Conservation (phyloP, 2,113 vertebrate genomes). For the Oryzias curvinotus region DNA sequence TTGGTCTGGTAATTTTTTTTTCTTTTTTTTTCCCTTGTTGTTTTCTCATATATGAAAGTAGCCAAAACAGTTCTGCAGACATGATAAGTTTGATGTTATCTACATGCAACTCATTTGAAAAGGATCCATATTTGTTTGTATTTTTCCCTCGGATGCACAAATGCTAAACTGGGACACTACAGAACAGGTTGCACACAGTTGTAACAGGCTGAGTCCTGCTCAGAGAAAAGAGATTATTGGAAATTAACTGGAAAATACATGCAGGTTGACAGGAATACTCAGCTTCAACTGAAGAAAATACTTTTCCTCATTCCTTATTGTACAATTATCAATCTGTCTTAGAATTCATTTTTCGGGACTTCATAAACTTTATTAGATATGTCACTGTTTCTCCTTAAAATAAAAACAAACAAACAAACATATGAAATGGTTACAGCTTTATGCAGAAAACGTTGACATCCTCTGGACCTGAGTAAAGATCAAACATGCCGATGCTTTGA, state of each 20-base stretch:
- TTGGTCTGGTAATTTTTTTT: slow-evolving; percentile 65
- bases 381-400: too few species aligned
- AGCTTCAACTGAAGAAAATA: background rate
- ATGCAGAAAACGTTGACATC: slow-evolving; percentile 27
- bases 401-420: background rate
- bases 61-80: slow-evolving; percentile 82
- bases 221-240: slow-evolving; percentile 27
- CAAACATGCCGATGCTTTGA: slow-evolving; percentile 38
- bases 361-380: too few species aligned
- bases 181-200: slow-evolving; percentile 64
- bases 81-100: slow-evolving; percentile 86
- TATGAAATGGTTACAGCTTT: slow-evolving; percentile 7
- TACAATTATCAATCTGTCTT: too few species aligned
- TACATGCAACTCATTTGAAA: slow-evolving; percentile 79
- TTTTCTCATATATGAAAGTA: slow-evolving; percentile 79
- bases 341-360: too few species aligned
- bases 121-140: slow-evolving; percentile 72
- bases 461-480: slow-evolving; percentile 34
- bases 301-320: too few species aligned
- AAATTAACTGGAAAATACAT: slow-evolving; percentile 21
- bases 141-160: slow-evolving; percentile 67
- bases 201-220: slow-evolving; percentile 44
- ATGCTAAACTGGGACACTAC: slow-evolving; percentile 59
- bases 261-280: slow-evolving; percentile 4
- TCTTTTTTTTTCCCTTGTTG: slow-evolving; percentile 39